Percentiles rank a stretch among this genome's conserved stretches.
phyloP scores from a whole-genome alignment of 2,888 invertebrate genomes.

The Acutogordius australiensis region DNA sequence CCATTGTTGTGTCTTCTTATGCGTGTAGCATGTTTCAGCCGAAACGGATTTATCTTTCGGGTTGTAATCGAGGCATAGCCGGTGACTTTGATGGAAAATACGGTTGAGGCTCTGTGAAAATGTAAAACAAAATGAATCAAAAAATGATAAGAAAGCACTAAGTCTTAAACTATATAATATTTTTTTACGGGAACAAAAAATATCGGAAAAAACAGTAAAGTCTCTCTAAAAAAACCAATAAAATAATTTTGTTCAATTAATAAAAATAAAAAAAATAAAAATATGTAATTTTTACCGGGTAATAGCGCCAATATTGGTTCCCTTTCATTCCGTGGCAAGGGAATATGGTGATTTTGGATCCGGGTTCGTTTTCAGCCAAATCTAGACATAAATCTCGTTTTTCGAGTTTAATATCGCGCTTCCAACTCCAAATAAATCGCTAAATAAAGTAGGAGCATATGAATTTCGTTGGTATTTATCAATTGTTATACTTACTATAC shows the following conservation, averaged over 20 bases:
- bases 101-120: background rate
- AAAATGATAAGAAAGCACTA: background rate
- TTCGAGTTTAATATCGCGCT: background rate
- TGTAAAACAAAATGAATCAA: background rate
- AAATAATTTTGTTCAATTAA: too few species aligned
- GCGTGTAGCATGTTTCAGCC: background rate
- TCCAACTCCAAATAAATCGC: background rate
- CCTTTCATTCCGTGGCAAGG: conserved; percentile 8
- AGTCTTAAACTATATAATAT: background rate
- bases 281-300: conserved; percentile 3
- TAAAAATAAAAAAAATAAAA: too few species aligned
- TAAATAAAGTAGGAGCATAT: too few species aligned
- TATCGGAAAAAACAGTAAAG: too few species aligned
- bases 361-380: background rate
- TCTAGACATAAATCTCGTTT: background rate
- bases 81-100: background rate
- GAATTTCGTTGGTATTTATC: too few species aligned
- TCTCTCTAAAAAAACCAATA: too few species aligned
- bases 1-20: background rate
- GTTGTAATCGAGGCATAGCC: background rate
- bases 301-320: background rate
- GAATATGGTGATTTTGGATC: background rate
- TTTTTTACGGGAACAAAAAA: too few species aligned
- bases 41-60: background rate
- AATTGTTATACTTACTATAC: too few species aligned